Base-by-base conservation (phyloP, 2,113 vertebrate species). In the Alouatta palliata region DNA sequence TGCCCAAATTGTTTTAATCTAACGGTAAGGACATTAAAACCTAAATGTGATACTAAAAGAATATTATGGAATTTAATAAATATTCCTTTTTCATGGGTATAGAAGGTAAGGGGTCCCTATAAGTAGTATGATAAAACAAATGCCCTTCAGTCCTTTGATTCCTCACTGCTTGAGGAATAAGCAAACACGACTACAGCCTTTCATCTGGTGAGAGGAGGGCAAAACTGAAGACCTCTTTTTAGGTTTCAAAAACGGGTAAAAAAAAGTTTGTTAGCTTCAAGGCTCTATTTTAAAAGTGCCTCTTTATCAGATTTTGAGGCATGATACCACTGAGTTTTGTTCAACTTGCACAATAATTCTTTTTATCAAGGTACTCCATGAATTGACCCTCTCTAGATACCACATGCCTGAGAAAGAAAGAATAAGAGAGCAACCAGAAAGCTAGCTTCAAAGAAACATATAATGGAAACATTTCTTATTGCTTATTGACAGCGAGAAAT, bases 401-500 rank as follows among this genome's bases (percentile, higher is more conserved):
- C 85, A 85, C 30, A 35, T 43, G 13, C 83, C 77, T 86, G 40
- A 81, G 27, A 92, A 96, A 81, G 64, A 88, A 95, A 80, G 64
- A 94, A 64, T 35, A 94, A 86, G 19, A 11, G 4, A 87, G 37
- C 43, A 94, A 92, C 40, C 40, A 92, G n/a, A 73, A 93, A 87
- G 70, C n/a, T 11, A 14, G 35, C 45, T 87, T 95, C 47, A 97
- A 91, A 92, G 43, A 94, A 73, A 76, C 68, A 91, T 56, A 83
- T 20, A 88, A 54, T 23, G 70, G 7, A 84, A 77, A 87, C 20
- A 92, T 87, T 96, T 93, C 70, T 93, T 82, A 93, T 5, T 52
- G 25, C 14, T 93, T 95, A 85, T 54, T 70, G 86, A 94, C 35
- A 93, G 21, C 19, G 95, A 84, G 64, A 94, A 92, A 90, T 66